Conservation (phyloP, 2,888 invertebrate genomes). For the Cloeon dipterum region DNA sequence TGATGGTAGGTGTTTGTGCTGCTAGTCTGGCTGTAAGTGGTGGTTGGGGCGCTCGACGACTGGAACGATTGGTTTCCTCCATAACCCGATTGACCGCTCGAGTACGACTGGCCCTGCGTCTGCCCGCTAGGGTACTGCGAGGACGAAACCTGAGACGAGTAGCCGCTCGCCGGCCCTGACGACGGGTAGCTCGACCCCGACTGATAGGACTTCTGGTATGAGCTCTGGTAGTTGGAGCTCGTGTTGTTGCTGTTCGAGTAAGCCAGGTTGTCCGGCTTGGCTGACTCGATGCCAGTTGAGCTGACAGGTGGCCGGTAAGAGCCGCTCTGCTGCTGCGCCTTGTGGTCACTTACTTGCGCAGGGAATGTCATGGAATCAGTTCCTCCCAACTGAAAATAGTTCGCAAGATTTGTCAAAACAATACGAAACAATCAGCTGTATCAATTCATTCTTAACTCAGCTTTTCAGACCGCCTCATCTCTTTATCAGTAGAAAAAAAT, state of each 20-base stretch:
- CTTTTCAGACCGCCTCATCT: too few species aligned
- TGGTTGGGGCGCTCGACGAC: conserved; percentile 9
- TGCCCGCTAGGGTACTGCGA: not conserved
- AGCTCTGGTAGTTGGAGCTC: conserved; percentile 6
- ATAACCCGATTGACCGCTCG: not conserved
- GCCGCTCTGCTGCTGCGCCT: conserved; percentile 2
- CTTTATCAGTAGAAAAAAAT: too few species aligned
- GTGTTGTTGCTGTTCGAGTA: conserved; percentile 1
- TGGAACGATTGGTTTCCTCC: not conserved
- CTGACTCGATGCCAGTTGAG: not conserved
- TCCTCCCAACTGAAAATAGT: not conserved
- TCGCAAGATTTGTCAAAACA: too few species aligned
- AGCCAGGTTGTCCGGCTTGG: not conserved
- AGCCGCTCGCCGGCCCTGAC: not conserved
- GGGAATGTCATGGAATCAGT: not conserved
- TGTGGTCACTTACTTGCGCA: conserved; percentile 2
- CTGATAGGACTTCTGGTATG: not conserved
- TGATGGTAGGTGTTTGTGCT: conserved; percentile 15
- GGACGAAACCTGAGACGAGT: not conserved
- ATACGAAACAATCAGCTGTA: too few species aligned
- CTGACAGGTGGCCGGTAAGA: not conserved
- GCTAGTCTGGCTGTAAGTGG: conserved; percentile 16
- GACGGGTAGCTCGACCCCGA: not conserved
- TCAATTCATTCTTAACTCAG: too few species aligned
- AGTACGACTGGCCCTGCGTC: not conserved